Evolutionary conservation across 2,797 vertebrate genomes (phyloP).

Genomic region (Hirundo rustica): DNA sequence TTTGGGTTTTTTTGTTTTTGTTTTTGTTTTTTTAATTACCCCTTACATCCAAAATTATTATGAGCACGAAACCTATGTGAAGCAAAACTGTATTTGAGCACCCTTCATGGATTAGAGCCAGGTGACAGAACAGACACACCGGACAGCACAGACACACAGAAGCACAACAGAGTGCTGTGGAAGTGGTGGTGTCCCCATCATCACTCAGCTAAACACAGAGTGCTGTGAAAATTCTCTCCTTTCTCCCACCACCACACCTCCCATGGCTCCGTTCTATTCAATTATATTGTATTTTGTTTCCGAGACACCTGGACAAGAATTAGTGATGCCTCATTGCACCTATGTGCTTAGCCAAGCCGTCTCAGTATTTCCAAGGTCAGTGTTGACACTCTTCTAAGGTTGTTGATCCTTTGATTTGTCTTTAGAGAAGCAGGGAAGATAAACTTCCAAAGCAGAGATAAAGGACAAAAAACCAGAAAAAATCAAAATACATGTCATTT

Average conservation of each 20-base stretch:
- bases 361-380: constrained; percentile 46
- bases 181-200: background rate
- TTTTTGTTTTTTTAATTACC: background rate
- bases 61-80: background rate
- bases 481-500: background rate
- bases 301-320: constrained; percentile 33
- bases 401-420: background rate
- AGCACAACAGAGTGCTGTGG: background rate
- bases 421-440: background rate
- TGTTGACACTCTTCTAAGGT: background rate
- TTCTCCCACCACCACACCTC: background rate
- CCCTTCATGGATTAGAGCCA: background rate
- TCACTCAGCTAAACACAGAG: background rate
- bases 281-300: background rate
- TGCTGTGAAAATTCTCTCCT: background rate
- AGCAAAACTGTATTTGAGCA: background rate
- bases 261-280: background rate
- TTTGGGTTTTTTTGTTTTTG: too few relatives aligned
- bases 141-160: background rate
- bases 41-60: background rate
- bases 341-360: constrained; percentile 30
- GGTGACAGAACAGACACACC: background rate
- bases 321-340: constrained; percentile 18
- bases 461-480: background rate
- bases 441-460: background rate